Evolutionary conservation across 2,888 invertebrate genomes (phyloP).

Genomic region (Sipha maydis): DNA sequence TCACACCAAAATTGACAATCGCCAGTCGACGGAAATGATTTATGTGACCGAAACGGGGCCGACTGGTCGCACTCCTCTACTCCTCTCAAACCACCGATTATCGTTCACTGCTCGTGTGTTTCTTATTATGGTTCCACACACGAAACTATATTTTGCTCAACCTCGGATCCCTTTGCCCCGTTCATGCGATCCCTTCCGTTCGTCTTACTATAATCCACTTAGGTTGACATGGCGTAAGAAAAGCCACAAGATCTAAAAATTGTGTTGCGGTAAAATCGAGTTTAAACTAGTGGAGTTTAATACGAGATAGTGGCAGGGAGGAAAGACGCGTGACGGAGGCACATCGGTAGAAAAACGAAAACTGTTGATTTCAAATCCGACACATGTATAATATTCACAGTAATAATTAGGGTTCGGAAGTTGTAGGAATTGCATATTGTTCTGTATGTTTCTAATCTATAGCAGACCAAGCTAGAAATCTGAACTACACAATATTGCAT

Average conservation of each 20-base stretch:
- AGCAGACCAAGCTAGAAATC: too few species aligned
- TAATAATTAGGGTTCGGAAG: too few species aligned
- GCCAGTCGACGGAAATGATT: slow-evolving; percentile 61
- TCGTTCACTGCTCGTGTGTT: neutral
- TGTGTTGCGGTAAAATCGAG: slow-evolving; percentile 27
- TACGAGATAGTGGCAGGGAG: too few species aligned
- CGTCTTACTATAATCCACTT: slow-evolving; percentile 44
- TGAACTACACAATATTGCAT: too few species aligned
- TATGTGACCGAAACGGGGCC: slow-evolving; percentile 51
- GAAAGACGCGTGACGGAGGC: neutral
- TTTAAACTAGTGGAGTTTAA: slow-evolving; percentile 1
- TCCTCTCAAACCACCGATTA: neutral
- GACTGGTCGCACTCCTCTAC: neutral
- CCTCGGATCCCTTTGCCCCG: neutral
- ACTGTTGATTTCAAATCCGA: neutral
- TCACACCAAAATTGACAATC: slow-evolving; percentile 61
- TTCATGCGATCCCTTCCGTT: neutral
- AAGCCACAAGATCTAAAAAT: slow-evolving; percentile 23
- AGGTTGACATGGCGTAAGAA: slow-evolving; percentile 28
- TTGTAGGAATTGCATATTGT: too few species aligned
- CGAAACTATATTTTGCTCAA: slow-evolving; percentile 28
- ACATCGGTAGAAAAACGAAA: neutral
- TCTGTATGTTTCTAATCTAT: too few species aligned
- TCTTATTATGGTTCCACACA: slow-evolving; percentile 60
- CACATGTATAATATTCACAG: too few species aligned